phyloP scores from a whole-genome alignment of 2,797 vertebrate species.

The Phalanger gymnotis region DNA sequence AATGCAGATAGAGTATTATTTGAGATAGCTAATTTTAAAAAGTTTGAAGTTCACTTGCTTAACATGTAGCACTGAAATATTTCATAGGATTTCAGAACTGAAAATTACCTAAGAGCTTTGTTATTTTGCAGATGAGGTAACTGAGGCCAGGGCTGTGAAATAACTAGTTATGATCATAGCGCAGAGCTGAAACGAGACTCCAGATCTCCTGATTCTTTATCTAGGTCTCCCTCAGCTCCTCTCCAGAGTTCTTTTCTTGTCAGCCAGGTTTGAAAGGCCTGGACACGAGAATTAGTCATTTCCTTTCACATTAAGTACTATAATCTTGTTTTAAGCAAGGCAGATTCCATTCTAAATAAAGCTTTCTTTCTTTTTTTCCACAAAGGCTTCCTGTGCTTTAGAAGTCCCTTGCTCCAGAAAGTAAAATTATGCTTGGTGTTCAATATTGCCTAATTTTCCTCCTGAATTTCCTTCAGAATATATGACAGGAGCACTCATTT shows the following conservation, averaged over 20 bases:
- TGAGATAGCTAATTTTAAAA: background rate
- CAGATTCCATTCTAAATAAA: background rate
- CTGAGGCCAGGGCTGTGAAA: background rate
- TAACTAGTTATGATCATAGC: background rate
- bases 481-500: background rate
- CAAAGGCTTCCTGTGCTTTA: background rate
- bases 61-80: background rate
- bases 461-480: background rate
- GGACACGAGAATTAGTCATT: background rate
- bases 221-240: fast-evolving
- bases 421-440: too few relatives aligned
- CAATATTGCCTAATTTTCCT: too few relatives aligned
- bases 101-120: background rate
- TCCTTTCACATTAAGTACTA: background rate
- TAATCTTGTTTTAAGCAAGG: background rate
- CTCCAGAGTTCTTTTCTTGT: too few relatives aligned
- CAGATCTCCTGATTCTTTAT: too few relatives aligned
- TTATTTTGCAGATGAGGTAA: too few relatives aligned
- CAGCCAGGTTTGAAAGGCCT: background rate
- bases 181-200: too few relatives aligned
- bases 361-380: background rate
- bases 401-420: background rate
- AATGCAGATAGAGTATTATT: background rate
- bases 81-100: background rate
- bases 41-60: background rate